Evolutionary conservation across 2,888 invertebrate species (phyloP).

Genomic region (Drosophila macrospina): DNA sequence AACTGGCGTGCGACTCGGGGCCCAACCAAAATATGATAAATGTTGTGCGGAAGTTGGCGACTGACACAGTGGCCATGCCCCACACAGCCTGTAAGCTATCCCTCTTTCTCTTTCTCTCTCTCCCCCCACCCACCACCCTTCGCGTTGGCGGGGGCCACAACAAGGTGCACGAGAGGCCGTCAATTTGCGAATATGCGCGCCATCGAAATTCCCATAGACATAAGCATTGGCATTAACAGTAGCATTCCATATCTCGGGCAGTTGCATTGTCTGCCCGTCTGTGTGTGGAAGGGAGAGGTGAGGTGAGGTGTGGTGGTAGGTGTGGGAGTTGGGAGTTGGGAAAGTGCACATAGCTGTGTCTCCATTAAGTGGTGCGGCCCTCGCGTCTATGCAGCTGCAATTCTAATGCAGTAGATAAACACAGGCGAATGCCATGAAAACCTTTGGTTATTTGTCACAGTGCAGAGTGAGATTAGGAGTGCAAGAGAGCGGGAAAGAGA

Average conservation of each 20-base stretch:
- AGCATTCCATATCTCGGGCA: constrained; percentile 36
- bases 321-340: background rate
- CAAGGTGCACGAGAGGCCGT: constrained; percentile 47
- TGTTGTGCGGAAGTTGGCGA: constrained; percentile 69
- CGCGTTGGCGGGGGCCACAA: constrained; percentile 11
- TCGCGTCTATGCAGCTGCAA: constrained; percentile 24
- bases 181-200: constrained; percentile 74
- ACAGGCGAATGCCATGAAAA: constrained; percentile 60
- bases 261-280: constrained; percentile 41
- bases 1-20: constrained; percentile 58
- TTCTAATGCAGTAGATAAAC: constrained; percentile 72
- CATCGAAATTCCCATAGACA: constrained; percentile 60
- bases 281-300: background rate
- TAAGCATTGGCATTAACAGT: constrained; percentile 46
- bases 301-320: too few relatives aligned
- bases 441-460: constrained; percentile 72
- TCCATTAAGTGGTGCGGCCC: constrained; percentile 26
- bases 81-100: constrained; percentile 10
- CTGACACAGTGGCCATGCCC: constrained; percentile 36
- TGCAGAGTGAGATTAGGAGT: background rate
- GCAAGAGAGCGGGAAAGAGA: background rate
- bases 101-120: too few relatives aligned
- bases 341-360: background rate
- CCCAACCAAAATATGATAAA: constrained; percentile 73
- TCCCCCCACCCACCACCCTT: background rate